Conservation (phyloP, 2,888 invertebrate species). For the Adela reaumurella region DNA sequence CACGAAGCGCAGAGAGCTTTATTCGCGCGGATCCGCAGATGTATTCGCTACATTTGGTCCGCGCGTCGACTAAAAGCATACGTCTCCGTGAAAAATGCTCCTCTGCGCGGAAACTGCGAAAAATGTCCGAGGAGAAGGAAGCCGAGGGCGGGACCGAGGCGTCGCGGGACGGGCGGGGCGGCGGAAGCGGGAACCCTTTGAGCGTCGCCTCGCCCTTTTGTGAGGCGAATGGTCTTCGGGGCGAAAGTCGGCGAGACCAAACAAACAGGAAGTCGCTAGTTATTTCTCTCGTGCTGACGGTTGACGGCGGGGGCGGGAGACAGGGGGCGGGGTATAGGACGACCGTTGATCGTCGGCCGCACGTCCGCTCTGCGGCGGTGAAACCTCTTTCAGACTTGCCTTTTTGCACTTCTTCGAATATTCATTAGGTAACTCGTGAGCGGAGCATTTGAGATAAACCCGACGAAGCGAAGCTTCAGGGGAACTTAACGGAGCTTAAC, state of each 20-base stretch:
- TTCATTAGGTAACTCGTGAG: no score
- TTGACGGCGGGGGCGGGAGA: neutral
- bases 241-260: neutral
- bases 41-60: neutral
- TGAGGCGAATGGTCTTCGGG: constrained; percentile 24
- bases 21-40: no score
- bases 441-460: no score
- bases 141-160: constrained; percentile 28
- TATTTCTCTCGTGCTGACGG: neutral
- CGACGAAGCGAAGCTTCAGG: no score
- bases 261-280: neutral
- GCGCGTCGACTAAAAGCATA: neutral
- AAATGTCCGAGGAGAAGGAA: neutral
- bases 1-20: no score
- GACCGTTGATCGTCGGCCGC: neutral
- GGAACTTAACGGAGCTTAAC: no score
- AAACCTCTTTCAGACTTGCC: no score
- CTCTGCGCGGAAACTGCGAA: neutral
- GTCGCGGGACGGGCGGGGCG: constrained; percentile 31
- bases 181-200: constrained; percentile 43
- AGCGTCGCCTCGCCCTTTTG: constrained; percentile 24
- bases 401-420: no score
- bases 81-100: neutral
- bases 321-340: neutral
- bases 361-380: neutral